Evolutionary conservation across 2,797 vertebrate species (phyloP), one percentile per base, ranked within the genome.

Genomic region (Botia kubotai): DNA sequence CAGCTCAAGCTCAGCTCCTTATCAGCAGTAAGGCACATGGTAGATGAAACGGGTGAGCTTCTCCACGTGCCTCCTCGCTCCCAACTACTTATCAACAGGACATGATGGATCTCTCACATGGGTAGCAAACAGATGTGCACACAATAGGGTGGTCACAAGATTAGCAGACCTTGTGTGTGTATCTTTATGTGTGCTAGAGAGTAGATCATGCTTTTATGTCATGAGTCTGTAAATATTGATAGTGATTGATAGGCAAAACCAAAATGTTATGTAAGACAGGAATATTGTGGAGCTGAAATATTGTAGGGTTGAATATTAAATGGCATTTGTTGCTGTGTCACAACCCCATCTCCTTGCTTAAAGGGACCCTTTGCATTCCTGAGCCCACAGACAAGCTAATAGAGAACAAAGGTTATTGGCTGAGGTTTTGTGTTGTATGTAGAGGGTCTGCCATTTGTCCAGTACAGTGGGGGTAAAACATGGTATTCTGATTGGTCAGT

Each of bases 1-100:
- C 75, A 60, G 67, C 68, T 80, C 73, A 80, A 62, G 29, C 60
- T 52, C 0, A 5, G 1, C 66, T 68, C 57, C 76, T 86, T 84
- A 86, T 86, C 85, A 82, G 80, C 63, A 70, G 48, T 58, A 3
- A 48, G 69, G 63, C 82, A 86, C 70, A 86, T 82, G 69, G 80
- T 33, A 55, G 29, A 77, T 53, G 76, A 68, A 63, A 79, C 29
- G 75, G 39, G 19, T 19, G 33, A 57, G 62, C 66, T 73, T 43
- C 26, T 57, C 53, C 6, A 11, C 36, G 19, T 39, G 69, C 23
- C 23, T 81, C 50, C 77, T 62, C 19, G 6, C 55, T 69, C 13
- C 53, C 48, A 72, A 80, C 66, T 74, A 84, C 66, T 80, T 58
- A 73, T 84, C 69, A 76, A 26, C 46, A 13, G 48, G 60, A 67